phyloP scores from a whole-genome alignment of 2,113 vertebrate species.

The Ondatra zibethicus region DNA sequence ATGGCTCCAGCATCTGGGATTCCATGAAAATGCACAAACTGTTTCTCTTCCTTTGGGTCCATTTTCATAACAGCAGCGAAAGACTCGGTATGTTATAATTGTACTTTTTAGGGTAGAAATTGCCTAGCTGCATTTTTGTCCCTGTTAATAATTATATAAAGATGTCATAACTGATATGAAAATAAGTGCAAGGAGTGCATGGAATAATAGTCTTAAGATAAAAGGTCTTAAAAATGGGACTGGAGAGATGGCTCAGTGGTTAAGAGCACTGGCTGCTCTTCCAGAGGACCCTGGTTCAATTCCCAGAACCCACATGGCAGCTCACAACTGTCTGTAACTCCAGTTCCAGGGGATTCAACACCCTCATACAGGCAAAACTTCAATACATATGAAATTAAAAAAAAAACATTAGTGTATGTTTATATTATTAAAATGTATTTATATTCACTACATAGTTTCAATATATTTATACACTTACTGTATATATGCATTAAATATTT shows the following conservation, averaged over 20 bases:
- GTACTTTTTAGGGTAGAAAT: conserved; percentile 56
- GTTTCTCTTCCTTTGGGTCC: conserved; percentile 41
- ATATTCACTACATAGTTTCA: background rate
- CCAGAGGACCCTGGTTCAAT: background rate
- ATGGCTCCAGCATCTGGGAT: conserved; percentile 47
- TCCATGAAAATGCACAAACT: conserved; percentile 28
- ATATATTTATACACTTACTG: background rate
- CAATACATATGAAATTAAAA: background rate
- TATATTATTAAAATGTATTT: background rate
- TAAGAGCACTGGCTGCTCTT: background rate
- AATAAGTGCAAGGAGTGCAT: conserved; percentile 4
- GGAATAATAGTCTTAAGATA: conserved; percentile 3
- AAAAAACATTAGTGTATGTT: background rate
- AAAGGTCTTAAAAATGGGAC: background rate
- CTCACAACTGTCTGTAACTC: background rate
- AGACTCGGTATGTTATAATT: background rate
- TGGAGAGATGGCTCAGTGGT: background rate
- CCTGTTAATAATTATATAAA: conserved; percentile 29
- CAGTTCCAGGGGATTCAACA: background rate
- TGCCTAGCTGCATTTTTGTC: conserved; percentile 20
- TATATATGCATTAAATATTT: background rate
- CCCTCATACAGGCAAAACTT: background rate
- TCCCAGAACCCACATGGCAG: background rate
- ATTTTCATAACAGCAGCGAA: conserved; percentile 47
- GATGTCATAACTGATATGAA: conserved; percentile 37